Evolutionary conservation across 2,888 invertebrate species (phyloP), one percentile per base, ranked within the genome.

Genomic region (Minunthozetes semirufus): DNA sequence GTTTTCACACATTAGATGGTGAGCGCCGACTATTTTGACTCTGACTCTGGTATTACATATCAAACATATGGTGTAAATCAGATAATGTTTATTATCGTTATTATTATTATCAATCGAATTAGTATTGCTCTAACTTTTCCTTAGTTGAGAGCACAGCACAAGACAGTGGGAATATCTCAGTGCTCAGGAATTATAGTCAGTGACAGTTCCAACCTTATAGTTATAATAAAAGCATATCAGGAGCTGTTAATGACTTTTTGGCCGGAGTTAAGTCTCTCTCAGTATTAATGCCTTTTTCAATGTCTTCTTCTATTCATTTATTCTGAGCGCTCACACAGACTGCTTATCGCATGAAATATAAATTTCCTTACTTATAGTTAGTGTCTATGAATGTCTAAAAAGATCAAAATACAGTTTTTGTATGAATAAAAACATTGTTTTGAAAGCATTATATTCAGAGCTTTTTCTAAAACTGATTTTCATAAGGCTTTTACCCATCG

Each of bases 61-160:
- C 46, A 48, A 48, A 48, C 56, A 56, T 56, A 56, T 56, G 56
- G 17, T 56, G 56, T 56, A 56, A 56, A 56, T 56, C 56, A 56
- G 56, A 56, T 56, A 56, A 56, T 56, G 19, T 56, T 56, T 56
- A 56, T 56, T 56, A 56, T 56, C 19, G 56, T 56, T 56, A 56
- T 56, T n/a, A 56, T 56, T 56, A 22, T 22, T 56, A 56, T 56
- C 19, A 56, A 19, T n/a, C 13, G 56, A 56, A 56, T 59, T 59
- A 59, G 59, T 59, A 53, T n/a, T 53, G 42, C 42, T 13, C 13
- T 42, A 11, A 42, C 11, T 42, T 42, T 42, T 13, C 8, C n/a
- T n/a, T n/a, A n/a, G n/a, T n/a, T n/a, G n/a, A 9, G 1, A 19
- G 22, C 8, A 53, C 53, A 53, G n/a, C 8, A 53, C 53, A 53